Evolutionary conservation across 2,113 vertebrate genomes (phyloP), one percentile per base, ranked within the genome.

Genomic region (Numida meleagris): DNA sequence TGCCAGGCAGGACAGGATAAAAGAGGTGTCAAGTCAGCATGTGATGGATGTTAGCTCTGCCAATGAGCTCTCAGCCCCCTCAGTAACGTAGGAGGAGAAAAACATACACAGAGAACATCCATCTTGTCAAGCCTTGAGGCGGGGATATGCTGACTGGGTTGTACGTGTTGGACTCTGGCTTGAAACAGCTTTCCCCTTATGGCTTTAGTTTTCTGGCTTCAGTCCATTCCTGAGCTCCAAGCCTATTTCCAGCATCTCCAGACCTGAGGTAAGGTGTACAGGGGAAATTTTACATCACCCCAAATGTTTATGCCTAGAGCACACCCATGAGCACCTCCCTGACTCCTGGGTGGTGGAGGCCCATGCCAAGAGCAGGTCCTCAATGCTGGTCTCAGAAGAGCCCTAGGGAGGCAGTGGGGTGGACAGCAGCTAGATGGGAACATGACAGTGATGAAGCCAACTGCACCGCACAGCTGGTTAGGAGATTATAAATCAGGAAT

Each of bases 391-490:
- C 19, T 55, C 46, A 55, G 34, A 23, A 59, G 65, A 83, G 34
- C 25, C 13, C 72, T 80, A 38, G 42, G 53, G 71, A 95, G 51
- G 72, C 80, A 77, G 48, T 19, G 43, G 82, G 66, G 36, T 67
- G 86, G 82, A 80, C 82, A 80, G 5, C n/a, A 91, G 34, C 13
- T 33, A 75, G 85, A 82, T 88, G 68, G 57, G 63, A 95, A 68
- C 9, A 5, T 14, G 75, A 33, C 51, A 66, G 50, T 92, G 85
- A 94, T 85, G 83, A 43, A 82, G 48, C 43, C 65, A 82, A 36
- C 75, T 78, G 42, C 45, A 27, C 38, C 34, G 19, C 40, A 83
- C 95, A 95, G 91, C 89, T 91, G 90, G 79, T 88, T 86, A 93
- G 95, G 57, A 61, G 91, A 72, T 74, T 77, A 57, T 75, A 88